These are phyloP conservation scores for Atta texana DNA, from an alignment of 1,140 invertebrate species.

Conservation along the genomic window DNA sequence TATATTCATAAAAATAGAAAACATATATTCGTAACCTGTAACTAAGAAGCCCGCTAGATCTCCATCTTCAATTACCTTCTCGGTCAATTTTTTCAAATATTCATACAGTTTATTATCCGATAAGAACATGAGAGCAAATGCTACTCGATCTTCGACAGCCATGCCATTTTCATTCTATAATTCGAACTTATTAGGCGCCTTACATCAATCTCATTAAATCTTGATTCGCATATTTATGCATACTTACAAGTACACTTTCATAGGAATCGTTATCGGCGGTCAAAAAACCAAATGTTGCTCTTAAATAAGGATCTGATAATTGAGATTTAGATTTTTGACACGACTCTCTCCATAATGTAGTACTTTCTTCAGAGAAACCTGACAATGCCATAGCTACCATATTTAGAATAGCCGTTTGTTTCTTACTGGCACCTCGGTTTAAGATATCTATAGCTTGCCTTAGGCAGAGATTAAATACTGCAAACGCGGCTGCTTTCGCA, in stretches of 20 bases:
- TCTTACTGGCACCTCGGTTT: slow-evolving; percentile 88
- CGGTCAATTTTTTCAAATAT: slow-evolving; percentile 91
- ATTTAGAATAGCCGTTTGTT: slow-evolving; percentile 83
- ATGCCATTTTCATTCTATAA: slow-evolving; percentile 92
- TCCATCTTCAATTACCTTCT: slow-evolving; percentile 91
- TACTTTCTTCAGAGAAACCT: slow-evolving; percentile 94
- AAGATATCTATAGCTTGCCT: slow-evolving; percentile 94
- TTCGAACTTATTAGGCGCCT: neutral
- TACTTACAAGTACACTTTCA: slow-evolving; percentile 92
- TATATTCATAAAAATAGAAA: neutral
- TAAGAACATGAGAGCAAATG: slow-evolving; percentile 97
- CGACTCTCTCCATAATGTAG: slow-evolving; percentile 93
- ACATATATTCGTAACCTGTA: slow-evolving; percentile 88
- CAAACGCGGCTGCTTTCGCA: slow-evolving; percentile 95
- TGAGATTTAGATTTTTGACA: slow-evolving; percentile 90
- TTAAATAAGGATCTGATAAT: slow-evolving; percentile 95
- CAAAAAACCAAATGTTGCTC: slow-evolving; percentile 96
- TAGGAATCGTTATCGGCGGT: slow-evolving; percentile 93
- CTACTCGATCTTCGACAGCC: slow-evolving; percentile 94
- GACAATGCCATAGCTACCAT: slow-evolving; percentile 97
- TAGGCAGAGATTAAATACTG: slow-evolving; percentile 95
- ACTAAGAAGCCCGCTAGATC: slow-evolving; percentile 95
- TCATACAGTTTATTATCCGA: slow-evolving; percentile 93
- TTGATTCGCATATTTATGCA: neutral
- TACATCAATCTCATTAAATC: neutral